A percentile compares a stretch with the other conserved stretches of the same genome.
Evolutionary conservation across 2,888 invertebrate species (phyloP).

Genomic region (Muschampia plurimacula): DNA sequence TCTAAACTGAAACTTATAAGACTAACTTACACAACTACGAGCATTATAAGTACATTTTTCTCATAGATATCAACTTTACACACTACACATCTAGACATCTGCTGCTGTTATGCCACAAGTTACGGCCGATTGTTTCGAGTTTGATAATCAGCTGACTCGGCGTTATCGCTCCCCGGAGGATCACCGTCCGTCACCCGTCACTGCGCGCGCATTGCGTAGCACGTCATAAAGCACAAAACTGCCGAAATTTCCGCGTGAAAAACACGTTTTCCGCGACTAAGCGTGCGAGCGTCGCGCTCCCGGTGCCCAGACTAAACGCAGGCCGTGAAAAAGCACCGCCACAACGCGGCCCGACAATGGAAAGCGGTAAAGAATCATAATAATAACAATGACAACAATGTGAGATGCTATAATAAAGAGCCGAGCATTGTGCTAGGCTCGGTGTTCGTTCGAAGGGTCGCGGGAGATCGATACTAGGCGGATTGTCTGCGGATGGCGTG

Average conservation of each 20-base stretch:
- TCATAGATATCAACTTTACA: constrained; percentile 8
- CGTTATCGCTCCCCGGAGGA: constrained; percentile 44
- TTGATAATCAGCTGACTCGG: constrained; percentile 35
- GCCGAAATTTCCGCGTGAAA: constrained; percentile 76
- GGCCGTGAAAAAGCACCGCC: constrained; percentile 85
- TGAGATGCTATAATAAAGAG: constrained; percentile 86
- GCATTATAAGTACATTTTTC: neutral
- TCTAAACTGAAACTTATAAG: constrained; percentile 12
- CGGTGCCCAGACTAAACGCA: constrained; percentile 85
- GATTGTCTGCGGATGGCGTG: constrained; percentile 81
- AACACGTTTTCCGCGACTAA: constrained; percentile 82
- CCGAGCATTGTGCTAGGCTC: constrained; percentile 83
- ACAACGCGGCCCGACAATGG: constrained; percentile 85
- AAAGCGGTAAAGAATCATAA: constrained; percentile 86
- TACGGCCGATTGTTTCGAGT: constrained; percentile 32
- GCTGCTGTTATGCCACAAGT: neutral
- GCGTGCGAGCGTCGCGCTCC: constrained; percentile 84
- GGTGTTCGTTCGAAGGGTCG: constrained; percentile 84
- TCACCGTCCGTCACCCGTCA: constrained; percentile 45
- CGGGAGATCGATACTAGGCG: constrained; percentile 82
- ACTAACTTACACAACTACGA: neutral
- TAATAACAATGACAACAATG: constrained; percentile 87
- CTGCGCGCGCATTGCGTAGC: constrained; percentile 70
- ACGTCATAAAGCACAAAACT: constrained; percentile 64
- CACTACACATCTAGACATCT: constrained; percentile 1